phyloP scores from a whole-genome alignment of 2,888 invertebrate species.

The Timema cristinae region DNA sequence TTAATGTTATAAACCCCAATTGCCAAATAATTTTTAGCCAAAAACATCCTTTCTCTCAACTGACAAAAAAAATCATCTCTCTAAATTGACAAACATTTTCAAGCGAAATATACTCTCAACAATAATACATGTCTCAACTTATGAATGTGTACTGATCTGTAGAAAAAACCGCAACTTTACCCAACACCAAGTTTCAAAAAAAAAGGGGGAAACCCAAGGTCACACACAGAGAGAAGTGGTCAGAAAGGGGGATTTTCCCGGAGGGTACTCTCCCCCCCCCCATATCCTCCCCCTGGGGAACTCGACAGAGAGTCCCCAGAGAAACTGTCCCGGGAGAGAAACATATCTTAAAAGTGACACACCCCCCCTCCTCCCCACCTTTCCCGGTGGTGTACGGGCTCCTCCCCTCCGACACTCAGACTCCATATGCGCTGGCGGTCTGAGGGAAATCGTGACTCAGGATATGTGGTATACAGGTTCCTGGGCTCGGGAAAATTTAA shows the following conservation, averaged over 20 bases:
- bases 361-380: slow-evolving; percentile 64
- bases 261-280: slow-evolving; percentile 65
- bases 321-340: slow-evolving; percentile 56
- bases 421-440: slow-evolving; percentile 52
- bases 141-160: too few relatives aligned
- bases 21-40: too few relatives aligned
- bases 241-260: slow-evolving; percentile 63
- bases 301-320: slow-evolving; percentile 53
- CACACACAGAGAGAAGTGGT: slow-evolving; percentile 72
- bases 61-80: too few relatives aligned
- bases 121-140: too few relatives aligned
- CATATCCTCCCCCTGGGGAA: slow-evolving; percentile 64
- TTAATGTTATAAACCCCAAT: too few relatives aligned
- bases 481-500: too few relatives aligned
- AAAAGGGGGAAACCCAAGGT: slow-evolving; percentile 45
- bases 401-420: slow-evolving; percentile 45
- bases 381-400: slow-evolving; percentile 78
- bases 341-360: slow-evolving; percentile 70
- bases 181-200: too few relatives aligned
- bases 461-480: slow-evolving; percentile 64
- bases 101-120: too few relatives aligned
- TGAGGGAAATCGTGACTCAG: slow-evolving; percentile 46
- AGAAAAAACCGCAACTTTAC: too few relatives aligned
- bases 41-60: too few relatives aligned
- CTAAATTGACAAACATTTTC: too few relatives aligned